A percentile compares a stretch with the other conserved stretches of the same genome.
Evolutionary conservation across 2,888 invertebrate genomes (phyloP).

Genomic region (Periphyllus acericola): DNA sequence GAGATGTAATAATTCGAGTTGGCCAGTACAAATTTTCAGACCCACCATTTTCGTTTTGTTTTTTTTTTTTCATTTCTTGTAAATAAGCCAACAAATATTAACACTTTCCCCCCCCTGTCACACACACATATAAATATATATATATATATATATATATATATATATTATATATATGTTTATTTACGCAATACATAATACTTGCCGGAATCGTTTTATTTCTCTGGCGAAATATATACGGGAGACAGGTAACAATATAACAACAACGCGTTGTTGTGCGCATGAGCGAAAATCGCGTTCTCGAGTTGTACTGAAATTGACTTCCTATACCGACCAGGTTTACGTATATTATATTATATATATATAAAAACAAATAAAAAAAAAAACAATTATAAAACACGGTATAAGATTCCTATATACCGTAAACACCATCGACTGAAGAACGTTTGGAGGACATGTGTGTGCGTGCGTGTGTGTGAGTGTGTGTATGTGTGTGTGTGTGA

Average conservation of each 20-base stretch:
- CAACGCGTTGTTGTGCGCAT: not conserved
- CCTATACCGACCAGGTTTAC: not conserved
- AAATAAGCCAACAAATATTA: slow-evolving; percentile 31
- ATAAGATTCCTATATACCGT: slow-evolving; percentile 10
- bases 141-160: not conserved
- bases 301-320: not conserved
- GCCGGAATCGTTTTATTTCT: not conserved
- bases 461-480: not conserved
- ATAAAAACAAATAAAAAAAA: not conserved
- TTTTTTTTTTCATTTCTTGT: not conserved
- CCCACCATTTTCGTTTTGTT: slow-evolving; percentile 10
- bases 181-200: not conserved
- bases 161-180: not conserved
- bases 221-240: not conserved
- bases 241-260: not conserved
- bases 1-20: slow-evolving; percentile 40
- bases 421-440: not conserved
- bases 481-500: not conserved
- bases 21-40: slow-evolving; percentile 54
- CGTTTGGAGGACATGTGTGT: slow-evolving; percentile 3
- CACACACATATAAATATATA: not conserved
- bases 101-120: not conserved
- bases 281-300: not conserved
- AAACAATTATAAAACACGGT: not conserved
- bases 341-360: not conserved